Base-by-base conservation (phyloP, 2,888 invertebrate genomes). In the Melipona bicolor region DNA sequence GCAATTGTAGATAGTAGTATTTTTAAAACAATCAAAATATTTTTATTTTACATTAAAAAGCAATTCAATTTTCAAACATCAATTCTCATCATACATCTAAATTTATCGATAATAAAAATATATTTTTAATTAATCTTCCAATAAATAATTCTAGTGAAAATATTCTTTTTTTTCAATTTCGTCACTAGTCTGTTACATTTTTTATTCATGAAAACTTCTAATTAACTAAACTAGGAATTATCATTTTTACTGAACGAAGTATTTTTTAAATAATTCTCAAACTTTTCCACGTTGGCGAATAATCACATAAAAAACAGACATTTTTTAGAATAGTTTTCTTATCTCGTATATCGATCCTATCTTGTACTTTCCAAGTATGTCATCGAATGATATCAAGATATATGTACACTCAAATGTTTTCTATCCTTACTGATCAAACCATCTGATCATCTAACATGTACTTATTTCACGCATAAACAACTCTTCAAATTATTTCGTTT, bases 381-480 rank as follows among this genome's bases (percentile, higher is more conserved):
- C 19, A 49, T 24, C 9, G 0, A n/a, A 43, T 52, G 36, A 61
- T 70, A 70, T 64, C 32, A 52, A 69, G 43, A 27, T 17, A 36
- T 49, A 21, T 49, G 36, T 36, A 36, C 36, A 56, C 1, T 61
- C 32, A 56, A 65, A 50, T 61, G 24, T 64, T 15, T 17, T n/a
- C n/a, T n/a, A 17, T 13, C 4, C 27, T 11, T 15, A n/a, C 24
- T 36, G 36, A 5, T 17, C 21, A 56, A 56, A n/a, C 17, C 6
- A 17, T 56, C 0, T 36, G 15, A n/a, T 13, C 19, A 43, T 59
- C 43, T 52, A 21, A 24, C 43, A n/a, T 32, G 15, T 79, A 27
- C 69, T 49, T 78, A 49, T 79, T 69, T 69, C 36, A 36, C 21
- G 9, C 2, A 71, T n/a, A 79, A 79, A 79, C 59, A 79, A 65